Base-by-base conservation (phyloP, 2,888 invertebrate species). In the Phyllotreta striolata region DNA sequence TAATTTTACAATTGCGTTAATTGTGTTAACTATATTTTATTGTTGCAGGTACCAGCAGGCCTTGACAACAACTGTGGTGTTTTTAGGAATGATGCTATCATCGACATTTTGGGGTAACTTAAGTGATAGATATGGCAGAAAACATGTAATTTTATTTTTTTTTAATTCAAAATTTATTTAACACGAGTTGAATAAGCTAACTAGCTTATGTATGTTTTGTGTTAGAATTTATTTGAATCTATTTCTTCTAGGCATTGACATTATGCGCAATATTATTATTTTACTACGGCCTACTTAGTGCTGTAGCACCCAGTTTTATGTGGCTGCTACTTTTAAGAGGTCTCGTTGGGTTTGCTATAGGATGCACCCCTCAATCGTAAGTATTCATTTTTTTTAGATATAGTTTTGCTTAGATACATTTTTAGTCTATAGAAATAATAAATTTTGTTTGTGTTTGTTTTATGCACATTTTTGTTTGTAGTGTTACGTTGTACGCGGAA, bases 361-460 rank as follows among this genome's bases (percentile, higher is more conserved):
- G 97, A 72, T 96, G 97, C 79, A 95, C 96, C 40, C 96, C 97
- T 58, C 97, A 98, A 83, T 95, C 96, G 96, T 96, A 86, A 91
- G 93, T 89, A 64, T 34, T 13, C 51, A 62, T 62, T 65, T 66
- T 63, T 64, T 65, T 62, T 39, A 38, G 12, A 46, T 44, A 40
- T 44, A n/a, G 24, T 46, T 66, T 37, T 24, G 13, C 37, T 57
- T 47, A 9, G 10, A 14, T 34, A 56, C 7, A 13, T 13, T 12
- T 39, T 40, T 39, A n/a, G 7, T 8, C 13, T 10, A 13, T 39
- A 8, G 12, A 35, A 6, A 44, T 43, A 51, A 7, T 49, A 35
- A 10, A 13, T 4, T 9, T 39, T 13, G 10, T 59, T 34, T 51
- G 40, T 14, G 52, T 57, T 54, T 51, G 58, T 56, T 63, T 66